Evolutionary conservation across 2,888 invertebrate genomes (phyloP), one percentile per base, ranked within the genome.

Genomic region (Hedya salicella): DNA sequence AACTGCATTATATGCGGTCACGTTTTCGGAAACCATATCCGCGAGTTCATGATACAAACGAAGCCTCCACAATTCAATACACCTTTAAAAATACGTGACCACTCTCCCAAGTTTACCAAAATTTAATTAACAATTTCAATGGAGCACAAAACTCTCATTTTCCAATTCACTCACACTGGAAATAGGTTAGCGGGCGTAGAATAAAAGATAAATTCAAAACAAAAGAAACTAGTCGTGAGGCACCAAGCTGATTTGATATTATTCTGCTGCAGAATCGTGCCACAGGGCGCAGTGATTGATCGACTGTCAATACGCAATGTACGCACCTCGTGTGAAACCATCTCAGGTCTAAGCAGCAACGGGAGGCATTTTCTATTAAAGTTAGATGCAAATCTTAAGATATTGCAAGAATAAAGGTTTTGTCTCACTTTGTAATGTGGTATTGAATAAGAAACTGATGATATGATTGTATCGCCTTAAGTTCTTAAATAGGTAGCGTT

Each of bases 231-330:
- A 75, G 75, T 88, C 92, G 91, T 91, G 92, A 91, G 91, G 88
- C 87, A 85, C 82, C 91, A 91, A 91, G 91, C 91, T 89, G 91
- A 77, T 89, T 88, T 86, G 85, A 89, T 88, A 83, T 86, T 88
- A 84, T 84, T 79, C 79, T 72, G 73, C 85, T 81, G 87, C 86
- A 83, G 87, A 88, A 88, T 88, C 89, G 89, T 90, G 87, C 82
- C 81, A 81, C 79, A 74, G 80, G 79, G 78, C 77, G 74, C 72
- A 73, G 80, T 90, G 91, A 92, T 89, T 89, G 88, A 89, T 91
- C 77, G 78, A 71, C 77, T 78, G 81, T 81, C 82, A 73, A 80
- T 79, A 71, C 74, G 68, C 62, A 66, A 59, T 42, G 57, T 52
- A 62, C 61, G 46, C 42, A 14, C 49, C 62, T 59, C 65, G 62